Percentiles rank a stretch among this genome's conserved stretches.
Evolutionary conservation across 2,888 invertebrate species (phyloP).

Genomic region (Nephrotoma appendiculata): DNA sequence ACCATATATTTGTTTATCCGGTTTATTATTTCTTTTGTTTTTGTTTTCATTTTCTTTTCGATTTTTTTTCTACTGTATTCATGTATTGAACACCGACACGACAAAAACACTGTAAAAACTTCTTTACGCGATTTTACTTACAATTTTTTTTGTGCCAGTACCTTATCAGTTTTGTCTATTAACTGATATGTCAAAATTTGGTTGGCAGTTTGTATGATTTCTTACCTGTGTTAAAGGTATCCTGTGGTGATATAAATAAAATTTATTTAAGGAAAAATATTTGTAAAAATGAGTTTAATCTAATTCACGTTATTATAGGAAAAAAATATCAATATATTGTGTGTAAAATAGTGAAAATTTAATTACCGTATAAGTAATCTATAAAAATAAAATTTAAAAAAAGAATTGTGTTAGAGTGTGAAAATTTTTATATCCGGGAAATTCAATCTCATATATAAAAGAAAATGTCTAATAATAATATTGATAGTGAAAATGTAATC

Average conservation of each 20-base stretch:
- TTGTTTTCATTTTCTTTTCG: neutral
- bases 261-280: neutral
- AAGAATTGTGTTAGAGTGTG: neutral
- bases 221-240: neutral
- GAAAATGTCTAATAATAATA: slow-evolving; percentile 1
- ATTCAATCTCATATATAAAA: neutral
- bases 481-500: neutral
- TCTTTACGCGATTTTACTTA: neutral
- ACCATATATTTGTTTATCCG: neutral
- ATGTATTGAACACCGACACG: neutral
- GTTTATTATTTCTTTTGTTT: neutral
- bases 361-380: neutral
- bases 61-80: neutral
- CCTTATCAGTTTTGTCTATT: slow-evolving; percentile 4
- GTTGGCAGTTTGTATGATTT: neutral
- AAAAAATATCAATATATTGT: neutral
- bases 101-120: neutral
- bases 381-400: neutral
- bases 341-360: neutral
- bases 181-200: neutral
- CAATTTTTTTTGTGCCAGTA: neutral
- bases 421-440: neutral
- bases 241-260: neutral
- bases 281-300: neutral
- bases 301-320: neutral